These are phyloP conservation scores for Pogona vitticeps DNA, from an alignment of 2,113 vertebrate genomes.

Conservation along the genomic window DNA sequence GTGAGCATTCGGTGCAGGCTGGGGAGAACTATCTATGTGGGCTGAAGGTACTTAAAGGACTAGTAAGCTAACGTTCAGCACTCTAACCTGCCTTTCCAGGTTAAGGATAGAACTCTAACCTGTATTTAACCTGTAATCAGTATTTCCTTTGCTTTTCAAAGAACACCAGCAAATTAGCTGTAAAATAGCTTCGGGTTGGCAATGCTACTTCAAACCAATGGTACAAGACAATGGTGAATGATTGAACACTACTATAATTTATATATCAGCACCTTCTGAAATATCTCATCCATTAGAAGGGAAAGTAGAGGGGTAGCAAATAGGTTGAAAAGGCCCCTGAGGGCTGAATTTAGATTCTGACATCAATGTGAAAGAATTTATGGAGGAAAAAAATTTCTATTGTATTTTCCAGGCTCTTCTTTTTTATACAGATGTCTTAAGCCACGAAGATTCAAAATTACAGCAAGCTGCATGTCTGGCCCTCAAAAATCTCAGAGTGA, in stretches of 20 bases:
- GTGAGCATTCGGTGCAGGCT: no score
- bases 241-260: neutral
- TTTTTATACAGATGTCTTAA: conserved; percentile 84
- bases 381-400: conserved; percentile 1
- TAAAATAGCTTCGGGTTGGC: neutral
- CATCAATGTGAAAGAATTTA: neutral
- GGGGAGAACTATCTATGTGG: no score
- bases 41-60: no score
- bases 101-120: neutral
- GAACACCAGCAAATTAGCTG: neutral
- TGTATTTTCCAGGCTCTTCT: conserved; percentile 79
- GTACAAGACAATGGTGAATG: neutral
- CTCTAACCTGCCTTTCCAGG: neutral
- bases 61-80: neutral
- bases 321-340: neutral
- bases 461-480: conserved; percentile 88
- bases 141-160: neutral
- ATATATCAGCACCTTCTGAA: neutral
- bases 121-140: neutral
- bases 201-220: neutral
- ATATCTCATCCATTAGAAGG: neutral
- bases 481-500: conserved; percentile 88
- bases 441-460: conserved; percentile 63
- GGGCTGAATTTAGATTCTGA: neutral
- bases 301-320: neutral